phyloP scores from a whole-genome alignment of 2,113 vertebrate species.

The Leuciscus idus region DNA sequence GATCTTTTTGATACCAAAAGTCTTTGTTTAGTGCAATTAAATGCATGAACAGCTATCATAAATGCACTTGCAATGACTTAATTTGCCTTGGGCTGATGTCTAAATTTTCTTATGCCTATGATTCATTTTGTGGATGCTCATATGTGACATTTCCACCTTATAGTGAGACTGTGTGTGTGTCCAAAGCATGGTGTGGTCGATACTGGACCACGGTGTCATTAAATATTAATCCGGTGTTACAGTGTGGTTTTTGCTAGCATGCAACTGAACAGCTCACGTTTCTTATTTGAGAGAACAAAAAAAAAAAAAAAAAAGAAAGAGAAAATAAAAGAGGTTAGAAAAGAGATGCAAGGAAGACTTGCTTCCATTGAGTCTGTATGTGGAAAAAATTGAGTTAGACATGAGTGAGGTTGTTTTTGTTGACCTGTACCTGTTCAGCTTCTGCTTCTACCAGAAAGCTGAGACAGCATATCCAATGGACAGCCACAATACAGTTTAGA shows the following conservation, averaged over 20 bases:
- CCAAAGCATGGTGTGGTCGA: constrained; percentile 78
- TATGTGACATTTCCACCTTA: constrained; percentile 41
- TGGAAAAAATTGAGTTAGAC: background rate
- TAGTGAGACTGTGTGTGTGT: background rate
- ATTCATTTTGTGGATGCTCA: constrained; percentile 32
- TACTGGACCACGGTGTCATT: constrained; percentile 78
- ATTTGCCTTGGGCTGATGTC: constrained; percentile 15
- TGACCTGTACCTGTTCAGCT: constrained; percentile 17
- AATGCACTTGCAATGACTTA: background rate
- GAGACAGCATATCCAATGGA: constrained; percentile 30
- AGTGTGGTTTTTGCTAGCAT: constrained; percentile 89
- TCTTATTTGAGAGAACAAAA: constrained; percentile 71
- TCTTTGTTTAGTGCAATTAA: constrained; percentile 24
- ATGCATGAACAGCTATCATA: constrained; percentile 15
- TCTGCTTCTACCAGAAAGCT: constrained; percentile 29
- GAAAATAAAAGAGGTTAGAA: constrained; percentile 22
- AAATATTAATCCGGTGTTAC: constrained; percentile 94
- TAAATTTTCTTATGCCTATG: background rate
- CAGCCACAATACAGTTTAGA: constrained; percentile 28
- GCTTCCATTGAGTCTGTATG: constrained; percentile 7
- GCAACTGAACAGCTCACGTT: constrained; percentile 81
- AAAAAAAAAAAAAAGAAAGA: constrained; percentile 50
- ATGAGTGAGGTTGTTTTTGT: constrained; percentile 40
- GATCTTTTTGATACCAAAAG: constrained; percentile 27
- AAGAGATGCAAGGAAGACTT: constrained; percentile 34